Evolutionary conservation across 2,888 invertebrate genomes (phyloP), one percentile per base, ranked within the genome.

Genomic region (Agriopis leucophaearia): DNA sequence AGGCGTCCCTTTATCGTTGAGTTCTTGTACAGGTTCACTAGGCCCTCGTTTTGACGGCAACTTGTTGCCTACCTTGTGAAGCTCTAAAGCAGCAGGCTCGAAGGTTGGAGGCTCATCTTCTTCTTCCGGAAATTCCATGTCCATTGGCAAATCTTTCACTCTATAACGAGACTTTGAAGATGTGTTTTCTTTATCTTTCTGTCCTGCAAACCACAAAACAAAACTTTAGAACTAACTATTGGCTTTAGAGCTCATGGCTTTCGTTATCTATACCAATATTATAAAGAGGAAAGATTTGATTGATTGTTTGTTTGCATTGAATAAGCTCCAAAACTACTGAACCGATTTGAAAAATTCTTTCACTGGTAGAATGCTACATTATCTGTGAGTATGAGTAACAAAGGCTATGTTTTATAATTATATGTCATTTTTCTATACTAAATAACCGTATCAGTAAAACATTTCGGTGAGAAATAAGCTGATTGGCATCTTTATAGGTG

Each of bases 1-100:
- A 62, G 98, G 98, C 97, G 97, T 98, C 54, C 98, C 98, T 80
- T 98, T 95, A 1, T 97, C 96, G 85, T 98, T 98, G 2, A 98
- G 90, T 75, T 97, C 96, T 87, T 97, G 96, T n/a, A 96, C 95
- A 36, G 97, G 97, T 83, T 96, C 96, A 79, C 95, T 94, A 13
- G 96, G 96, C 79, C 96, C 95, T 64, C 96, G 96, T 86, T 95
- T 95, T 64, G 96, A 96, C 69, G 96, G 96, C 74, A 96, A 95
- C 72, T 95, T 95, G 1, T 97, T 96, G 16, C 97, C 97, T 51
- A 97, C 97, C 82, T 97, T 95, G 81, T 97, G 97, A 42, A 97
- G 89, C 8, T 97, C 97, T 64, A 97, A 94, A 50, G 97, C 96
- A 55, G 97, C 97, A 51, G 97, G 96, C 3, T 97, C 97, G 73